Evolutionary conservation across 2,888 invertebrate genomes (phyloP).

Genomic region (Lasius fuliginosus): DNA sequence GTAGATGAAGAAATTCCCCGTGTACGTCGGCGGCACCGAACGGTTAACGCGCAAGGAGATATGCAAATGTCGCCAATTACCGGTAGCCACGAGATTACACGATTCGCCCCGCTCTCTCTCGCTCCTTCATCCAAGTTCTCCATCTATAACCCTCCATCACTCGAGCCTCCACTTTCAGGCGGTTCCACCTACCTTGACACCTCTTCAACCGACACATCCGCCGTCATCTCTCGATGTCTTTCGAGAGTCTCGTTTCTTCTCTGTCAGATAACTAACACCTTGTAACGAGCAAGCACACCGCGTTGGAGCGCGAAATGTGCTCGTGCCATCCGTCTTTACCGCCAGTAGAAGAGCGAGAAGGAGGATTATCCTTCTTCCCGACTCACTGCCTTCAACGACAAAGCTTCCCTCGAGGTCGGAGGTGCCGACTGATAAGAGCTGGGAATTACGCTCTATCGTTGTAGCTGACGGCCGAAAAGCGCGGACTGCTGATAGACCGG

Average conservation of each 20-base stretch:
- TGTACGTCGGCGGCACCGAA: neutral
- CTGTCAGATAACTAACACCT: constrained; percentile 76
- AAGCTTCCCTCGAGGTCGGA: constrained; percentile 65
- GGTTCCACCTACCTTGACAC: constrained; percentile 55
- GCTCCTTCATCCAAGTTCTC: constrained; percentile 30
- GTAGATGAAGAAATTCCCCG: neutral
- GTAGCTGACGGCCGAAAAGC: constrained; percentile 55
- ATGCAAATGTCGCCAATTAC: constrained; percentile 86
- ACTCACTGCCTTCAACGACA: constrained; percentile 46
- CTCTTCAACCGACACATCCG: constrained; percentile 52
- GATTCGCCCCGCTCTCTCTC: constrained; percentile 56
- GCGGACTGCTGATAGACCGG: constrained; percentile 45
- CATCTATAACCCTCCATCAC: constrained; percentile 43
- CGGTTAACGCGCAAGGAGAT: constrained; percentile 73
- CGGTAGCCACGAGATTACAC: constrained; percentile 82
- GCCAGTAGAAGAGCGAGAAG: constrained; percentile 12
- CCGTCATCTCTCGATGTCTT: constrained; percentile 37
- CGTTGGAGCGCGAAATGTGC: constrained; percentile 51
- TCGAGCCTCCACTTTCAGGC: constrained; percentile 49
- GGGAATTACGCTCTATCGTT: constrained; percentile 70
- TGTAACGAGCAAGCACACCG: constrained; percentile 65
- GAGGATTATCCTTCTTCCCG: constrained; percentile 64
- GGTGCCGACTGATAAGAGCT: constrained; percentile 73
- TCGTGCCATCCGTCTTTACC: constrained; percentile 55
- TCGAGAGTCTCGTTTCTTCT: constrained; percentile 41